Evolutionary conservation across 2,888 invertebrate genomes (phyloP).

Genomic region (Kryphioiulus occultus): DNA sequence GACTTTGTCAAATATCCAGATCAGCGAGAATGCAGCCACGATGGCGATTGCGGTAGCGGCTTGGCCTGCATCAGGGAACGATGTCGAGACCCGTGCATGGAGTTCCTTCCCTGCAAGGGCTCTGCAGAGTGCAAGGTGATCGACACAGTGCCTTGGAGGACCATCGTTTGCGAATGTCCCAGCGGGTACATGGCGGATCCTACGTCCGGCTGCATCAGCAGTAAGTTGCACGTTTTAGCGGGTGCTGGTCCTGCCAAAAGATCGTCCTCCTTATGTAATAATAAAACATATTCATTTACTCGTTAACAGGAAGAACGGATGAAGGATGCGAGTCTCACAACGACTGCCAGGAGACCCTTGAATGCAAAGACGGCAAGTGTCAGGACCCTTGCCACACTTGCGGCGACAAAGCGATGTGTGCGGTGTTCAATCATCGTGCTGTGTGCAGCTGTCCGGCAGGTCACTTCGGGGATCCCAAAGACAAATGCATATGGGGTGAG

Average conservation of each 20-base stretch:
- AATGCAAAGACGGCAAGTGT: conserved; percentile 75
- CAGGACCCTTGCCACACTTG: conserved; percentile 57
- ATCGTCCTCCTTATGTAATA: no score
- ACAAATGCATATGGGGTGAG: conserved; percentile 55
- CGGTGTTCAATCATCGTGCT: conserved; percentile 66
- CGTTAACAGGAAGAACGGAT: conserved; percentile 63
- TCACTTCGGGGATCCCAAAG: conserved; percentile 56
- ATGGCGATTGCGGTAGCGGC: conserved; percentile 81
- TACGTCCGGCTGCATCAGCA: conserved; percentile 52
- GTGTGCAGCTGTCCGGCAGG: conserved; percentile 71
- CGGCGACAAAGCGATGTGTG: conserved; percentile 73
- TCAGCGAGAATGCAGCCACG: conserved; percentile 70
- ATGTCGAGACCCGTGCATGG: conserved; percentile 74
- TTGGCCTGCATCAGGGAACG: conserved; percentile 81
- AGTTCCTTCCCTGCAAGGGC: conserved; percentile 54
- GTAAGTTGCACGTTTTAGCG: conserved; percentile 52
- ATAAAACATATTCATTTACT: no score
- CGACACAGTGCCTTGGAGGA: conserved; percentile 83
- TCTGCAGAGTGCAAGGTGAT: conserved; percentile 73
- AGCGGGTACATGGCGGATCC: conserved; percentile 54
- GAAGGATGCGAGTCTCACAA: conserved; percentile 74
- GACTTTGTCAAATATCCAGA: conserved; percentile 20
- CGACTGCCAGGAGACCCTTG: conserved; percentile 77
- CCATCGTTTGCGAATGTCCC: conserved; percentile 78
- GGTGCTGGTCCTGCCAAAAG: no score